Percentiles rank a stretch among this genome's conserved stretches.
Evolutionary conservation across 2,888 invertebrate species (phyloP).

Genomic region (Laothoe populi): DNA sequence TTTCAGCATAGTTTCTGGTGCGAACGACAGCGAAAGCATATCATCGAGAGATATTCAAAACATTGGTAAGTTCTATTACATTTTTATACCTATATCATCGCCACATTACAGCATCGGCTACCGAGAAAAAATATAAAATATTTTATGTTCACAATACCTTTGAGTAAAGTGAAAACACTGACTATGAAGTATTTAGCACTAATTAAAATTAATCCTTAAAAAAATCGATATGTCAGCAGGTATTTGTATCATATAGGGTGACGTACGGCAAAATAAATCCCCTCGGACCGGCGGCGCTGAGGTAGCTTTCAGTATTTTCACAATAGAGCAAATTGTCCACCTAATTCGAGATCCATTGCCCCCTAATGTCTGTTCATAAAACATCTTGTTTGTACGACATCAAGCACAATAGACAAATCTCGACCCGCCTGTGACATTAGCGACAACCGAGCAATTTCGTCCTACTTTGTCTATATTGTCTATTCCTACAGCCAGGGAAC

Average conservation of each 20-base stretch:
- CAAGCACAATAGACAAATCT: slow-evolving; percentile 65
- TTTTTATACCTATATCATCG: slow-evolving; percentile 57
- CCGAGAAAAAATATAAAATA: slow-evolving; percentile 40
- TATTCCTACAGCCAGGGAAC: slow-evolving; percentile 59
- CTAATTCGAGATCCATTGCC: slow-evolving; percentile 72
- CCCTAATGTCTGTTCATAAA: slow-evolving; percentile 75
- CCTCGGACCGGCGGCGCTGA: slow-evolving; percentile 33
- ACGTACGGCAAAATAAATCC: slow-evolving; percentile 33
- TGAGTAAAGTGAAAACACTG: slow-evolving; percentile 52
- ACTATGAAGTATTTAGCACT: slow-evolving; percentile 45
- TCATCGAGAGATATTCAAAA: slow-evolving; percentile 47
- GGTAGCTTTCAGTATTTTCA: slow-evolving; percentile 50
- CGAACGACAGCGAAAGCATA: slow-evolving; percentile 57
- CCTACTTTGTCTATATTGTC: slow-evolving; percentile 73
- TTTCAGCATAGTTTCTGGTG: slow-evolving; percentile 63
- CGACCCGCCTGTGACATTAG: slow-evolving; percentile 60
- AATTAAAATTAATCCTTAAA: background rate
- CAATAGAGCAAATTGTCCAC: slow-evolving; percentile 65
- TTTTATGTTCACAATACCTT: slow-evolving; percentile 46
- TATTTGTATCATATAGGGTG: background rate
- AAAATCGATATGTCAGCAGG: background rate
- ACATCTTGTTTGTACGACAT: slow-evolving; percentile 74
- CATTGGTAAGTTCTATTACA: slow-evolving; percentile 59
- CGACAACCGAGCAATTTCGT: slow-evolving; percentile 64
- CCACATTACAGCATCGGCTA: slow-evolving; percentile 40